Conservation (phyloP, 1,140 invertebrate genomes). For the Anastrepha obliqua region DNA sequence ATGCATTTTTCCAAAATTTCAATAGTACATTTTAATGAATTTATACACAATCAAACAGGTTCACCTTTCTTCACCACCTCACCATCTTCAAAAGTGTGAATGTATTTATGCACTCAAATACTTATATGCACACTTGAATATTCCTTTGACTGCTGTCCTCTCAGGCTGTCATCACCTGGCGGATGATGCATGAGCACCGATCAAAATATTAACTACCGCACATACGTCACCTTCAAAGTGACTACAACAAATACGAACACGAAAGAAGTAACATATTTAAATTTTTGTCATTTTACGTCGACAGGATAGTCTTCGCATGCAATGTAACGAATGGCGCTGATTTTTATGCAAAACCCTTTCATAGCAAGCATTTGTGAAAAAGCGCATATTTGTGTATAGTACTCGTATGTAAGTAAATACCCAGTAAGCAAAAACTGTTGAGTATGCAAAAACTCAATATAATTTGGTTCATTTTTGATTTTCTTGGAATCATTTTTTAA, state of each 20-base stretch:
- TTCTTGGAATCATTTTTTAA: too few species aligned
- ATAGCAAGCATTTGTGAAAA: not conserved
- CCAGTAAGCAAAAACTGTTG: not conserved
- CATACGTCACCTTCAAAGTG: not conserved
- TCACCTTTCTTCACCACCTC: too few species aligned
- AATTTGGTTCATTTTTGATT: too few species aligned
- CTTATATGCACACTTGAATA: too few species aligned
- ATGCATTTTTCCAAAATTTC: too few species aligned
- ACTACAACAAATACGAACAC: not conserved
- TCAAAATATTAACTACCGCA: not conserved
- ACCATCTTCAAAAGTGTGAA: too few species aligned
- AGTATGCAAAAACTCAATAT: too few species aligned
- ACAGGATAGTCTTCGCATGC: not conserved
- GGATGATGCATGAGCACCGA: not conserved
- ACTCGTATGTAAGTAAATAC: not conserved
- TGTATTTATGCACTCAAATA: too few species aligned
- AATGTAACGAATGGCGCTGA: not conserved
- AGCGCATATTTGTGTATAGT: too few species aligned
- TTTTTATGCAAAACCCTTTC: not conserved
- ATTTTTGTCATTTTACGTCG: not conserved
- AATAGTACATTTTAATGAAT: too few species aligned
- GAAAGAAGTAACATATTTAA: not conserved
- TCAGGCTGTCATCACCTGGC: not conserved
- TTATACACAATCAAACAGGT: too few species aligned
- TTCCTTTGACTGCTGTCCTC: not conserved